A percentile compares a stretch with the other conserved stretches of the same genome.
These are phyloP conservation scores for Falco punctatus DNA, from an alignment of 2,113 vertebrate genomes.

Conservation along the genomic window DNA sequence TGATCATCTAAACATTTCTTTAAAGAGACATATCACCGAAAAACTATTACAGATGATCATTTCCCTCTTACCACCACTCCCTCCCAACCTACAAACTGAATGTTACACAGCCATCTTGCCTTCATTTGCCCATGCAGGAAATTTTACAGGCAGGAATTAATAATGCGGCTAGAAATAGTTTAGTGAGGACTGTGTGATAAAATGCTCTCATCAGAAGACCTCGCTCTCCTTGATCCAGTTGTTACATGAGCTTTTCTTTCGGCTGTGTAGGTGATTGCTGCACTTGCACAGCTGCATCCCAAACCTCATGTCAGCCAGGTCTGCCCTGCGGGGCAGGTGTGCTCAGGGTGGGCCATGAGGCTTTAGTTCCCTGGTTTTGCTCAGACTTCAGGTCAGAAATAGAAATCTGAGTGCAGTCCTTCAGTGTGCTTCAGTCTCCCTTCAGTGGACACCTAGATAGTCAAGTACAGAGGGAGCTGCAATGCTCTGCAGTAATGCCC, in stretches of 20 bases:
- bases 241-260: neutral
- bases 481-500: neutral
- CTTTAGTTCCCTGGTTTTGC: neutral
- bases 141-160: neutral
- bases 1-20: neutral
- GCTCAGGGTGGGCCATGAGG: neutral
- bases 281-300: fast-evolving
- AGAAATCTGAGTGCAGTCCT: neutral
- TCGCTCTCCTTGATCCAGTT: neutral
- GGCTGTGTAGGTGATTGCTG: neutral
- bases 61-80: neutral
- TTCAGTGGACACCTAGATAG: neutral
- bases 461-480: neutral
- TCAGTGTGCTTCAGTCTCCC: neutral
- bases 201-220: neutral
- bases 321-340: no score
- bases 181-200: neutral
- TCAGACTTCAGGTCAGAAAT: neutral
- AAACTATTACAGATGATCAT: neutral
- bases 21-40: neutral
- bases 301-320: fast-evolving
- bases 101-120: neutral
- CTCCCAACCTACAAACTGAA: neutral
- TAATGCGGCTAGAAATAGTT: neutral
- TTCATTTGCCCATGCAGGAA: neutral